Conservation (phyloP, 2,113 vertebrate species). For the Tragelaphus buxtoni region DNA sequence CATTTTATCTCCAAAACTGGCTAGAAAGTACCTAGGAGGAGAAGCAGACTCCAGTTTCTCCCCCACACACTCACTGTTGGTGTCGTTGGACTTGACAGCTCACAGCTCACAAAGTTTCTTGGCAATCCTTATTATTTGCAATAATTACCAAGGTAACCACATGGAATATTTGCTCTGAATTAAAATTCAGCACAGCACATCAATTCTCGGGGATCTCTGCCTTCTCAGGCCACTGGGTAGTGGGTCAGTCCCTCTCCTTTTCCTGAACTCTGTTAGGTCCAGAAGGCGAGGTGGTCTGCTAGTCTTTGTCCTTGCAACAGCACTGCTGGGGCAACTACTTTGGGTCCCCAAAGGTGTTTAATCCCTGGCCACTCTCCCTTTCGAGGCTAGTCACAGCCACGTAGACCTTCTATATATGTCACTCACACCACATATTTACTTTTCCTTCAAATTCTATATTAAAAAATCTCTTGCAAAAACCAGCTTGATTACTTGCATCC, state of each 20-base stretch:
- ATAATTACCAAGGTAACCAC: background rate
- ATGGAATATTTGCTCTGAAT: background rate
- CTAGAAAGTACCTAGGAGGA: background rate
- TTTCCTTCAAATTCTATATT: background rate
- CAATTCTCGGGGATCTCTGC: background rate
- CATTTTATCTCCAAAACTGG: background rate
- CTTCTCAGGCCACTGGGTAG: background rate
- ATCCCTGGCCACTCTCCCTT: background rate
- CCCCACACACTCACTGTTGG: background rate
- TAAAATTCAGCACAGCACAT: background rate
- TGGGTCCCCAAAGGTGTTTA: background rate
- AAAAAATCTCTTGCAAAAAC: background rate
- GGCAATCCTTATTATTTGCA: background rate
- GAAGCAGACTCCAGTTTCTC: background rate
- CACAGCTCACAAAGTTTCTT: background rate
- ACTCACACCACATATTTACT: background rate
- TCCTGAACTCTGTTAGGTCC: background rate
- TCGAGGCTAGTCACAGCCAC: background rate
- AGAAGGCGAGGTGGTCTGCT: accelerated
- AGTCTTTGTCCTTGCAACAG: background rate
- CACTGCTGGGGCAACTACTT: background rate
- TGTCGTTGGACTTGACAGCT: background rate
- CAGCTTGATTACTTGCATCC: background rate
- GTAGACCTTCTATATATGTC: background rate
- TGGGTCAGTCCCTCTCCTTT: background rate